Evolutionary conservation across 2,113 vertebrate genomes (phyloP).

Genomic region (Chaetorhynchus papuensis): DNA sequence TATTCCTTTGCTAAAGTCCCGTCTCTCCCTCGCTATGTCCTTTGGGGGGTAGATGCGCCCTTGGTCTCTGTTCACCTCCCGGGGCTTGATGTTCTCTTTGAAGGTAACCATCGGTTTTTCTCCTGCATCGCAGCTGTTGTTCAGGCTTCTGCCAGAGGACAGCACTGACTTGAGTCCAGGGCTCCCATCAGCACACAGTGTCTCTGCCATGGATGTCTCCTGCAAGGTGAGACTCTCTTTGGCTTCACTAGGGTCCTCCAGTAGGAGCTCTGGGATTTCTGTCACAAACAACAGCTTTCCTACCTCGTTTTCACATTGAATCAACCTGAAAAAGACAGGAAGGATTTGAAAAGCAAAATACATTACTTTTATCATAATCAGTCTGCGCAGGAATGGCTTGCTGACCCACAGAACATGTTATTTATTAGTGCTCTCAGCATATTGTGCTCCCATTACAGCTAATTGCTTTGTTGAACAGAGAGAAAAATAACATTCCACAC

Average conservation of each 20-base stretch:
- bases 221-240: conserved; percentile 86
- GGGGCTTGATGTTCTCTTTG: conserved; percentile 96
- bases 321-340: conserved; percentile 77
- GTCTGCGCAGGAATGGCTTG: not conserved
- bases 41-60: conserved; percentile 78
- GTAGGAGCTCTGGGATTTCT: conserved; percentile 87
- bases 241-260: conserved; percentile 87
- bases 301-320: conserved; percentile 86
- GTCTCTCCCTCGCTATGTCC: conserved; percentile 80
- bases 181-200: conserved; percentile 73
- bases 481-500: not conserved
- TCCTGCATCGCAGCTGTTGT: conserved; percentile 78
- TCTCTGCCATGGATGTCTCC: conserved; percentile 84
- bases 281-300: conserved; percentile 91
- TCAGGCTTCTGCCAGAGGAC: conserved; percentile 84
- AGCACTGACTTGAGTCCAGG: conserved; percentile 89
- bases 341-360: not conserved
- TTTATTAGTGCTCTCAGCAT: not conserved
- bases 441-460: not conserved
- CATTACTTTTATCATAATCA: not conserved
- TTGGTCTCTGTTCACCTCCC: conserved; percentile 84
- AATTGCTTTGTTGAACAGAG: not conserved
- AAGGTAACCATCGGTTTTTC: conserved; percentile 94
- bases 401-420: not conserved
- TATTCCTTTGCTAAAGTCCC: conserved; percentile 81